Evolutionary conservation across 2,888 invertebrate genomes (phyloP), one percentile per base, ranked within the genome.

Genomic region (Megastigmus dorsalis): DNA sequence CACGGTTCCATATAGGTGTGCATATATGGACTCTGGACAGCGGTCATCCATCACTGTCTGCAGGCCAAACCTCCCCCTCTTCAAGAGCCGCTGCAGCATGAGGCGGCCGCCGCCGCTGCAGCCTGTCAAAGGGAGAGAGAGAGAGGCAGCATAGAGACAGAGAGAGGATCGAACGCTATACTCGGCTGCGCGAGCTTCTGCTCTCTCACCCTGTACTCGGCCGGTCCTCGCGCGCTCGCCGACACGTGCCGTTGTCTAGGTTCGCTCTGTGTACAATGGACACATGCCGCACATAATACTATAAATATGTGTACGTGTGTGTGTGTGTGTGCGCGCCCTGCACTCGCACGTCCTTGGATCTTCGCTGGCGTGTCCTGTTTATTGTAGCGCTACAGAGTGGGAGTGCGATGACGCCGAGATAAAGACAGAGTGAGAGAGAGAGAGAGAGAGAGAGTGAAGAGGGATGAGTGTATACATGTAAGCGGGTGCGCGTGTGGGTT

Each of bases 41-140:
- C 81, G 84, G 84, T 84, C 86, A 86, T 86, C 82, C 80, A 84
- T 86, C 86, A 85, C 82, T 86, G 85, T 86, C 86, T 82, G 41
- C 55, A 81, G 69, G 79, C 79, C 80, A 79, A 74, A 76, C 41
- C 28, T 9, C 43, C 23, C 54, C 18, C 41, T 15, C 28, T 30
- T 13, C 13, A n/a, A n/a, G 38, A 38, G n/a, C 15, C 15, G 28
- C 33, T 18, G 13, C 3, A 48, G 23, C 52, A 26, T 43, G 38
- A 38, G 23, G 59, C 75, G 60, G 63, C 72, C 63, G 59, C 75
- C 78, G 77, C 78, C 78, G 77, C 54, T 54, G 79, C n/a, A n/a
- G n/a, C n/a, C n/a, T n/a, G n/a, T n/a, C n/a, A n/a, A 81, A 76
- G 79, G 77, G 63, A n/a, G 55, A 15, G 65, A 5, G 33, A 41